Evolutionary conservation across 1,140 invertebrate genomes (phyloP).

Genomic region (Subanguina moxae): DNA sequence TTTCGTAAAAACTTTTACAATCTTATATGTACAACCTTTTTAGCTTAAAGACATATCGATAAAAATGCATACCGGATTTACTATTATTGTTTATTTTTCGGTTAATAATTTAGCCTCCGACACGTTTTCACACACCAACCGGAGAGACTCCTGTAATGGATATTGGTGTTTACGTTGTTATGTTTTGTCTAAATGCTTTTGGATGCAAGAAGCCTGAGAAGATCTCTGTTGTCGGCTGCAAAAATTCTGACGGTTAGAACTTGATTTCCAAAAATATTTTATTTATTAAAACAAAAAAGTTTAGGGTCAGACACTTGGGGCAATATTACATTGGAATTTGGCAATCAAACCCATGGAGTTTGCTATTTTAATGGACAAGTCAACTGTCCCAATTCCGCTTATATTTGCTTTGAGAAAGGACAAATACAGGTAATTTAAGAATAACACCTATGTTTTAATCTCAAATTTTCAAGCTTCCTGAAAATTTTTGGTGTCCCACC

Average conservation of each 20-base stretch:
- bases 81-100: too few relatives aligned
- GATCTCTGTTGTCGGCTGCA: slow-evolving; percentile 65
- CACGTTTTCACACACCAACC: slow-evolving; percentile 17
- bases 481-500: slow-evolving; percentile 13
- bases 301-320: slow-evolving; percentile 29
- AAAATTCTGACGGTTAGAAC: slow-evolving; percentile 4
- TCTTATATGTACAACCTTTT: too few relatives aligned
- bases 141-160: slow-evolving; percentile 78
- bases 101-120: neutral
- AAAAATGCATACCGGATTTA: too few relatives aligned
- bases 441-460: neutral
- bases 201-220: slow-evolving; percentile 67
- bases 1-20: too few relatives aligned
- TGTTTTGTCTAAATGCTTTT: slow-evolving; percentile 72
- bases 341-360: slow-evolving; percentile 65
- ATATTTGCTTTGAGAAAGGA: slow-evolving; percentile 17
- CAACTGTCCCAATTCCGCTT: neutral
- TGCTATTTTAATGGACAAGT: slow-evolving; percentile 61
- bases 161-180: slow-evolving; percentile 75
- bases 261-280: too few relatives aligned
- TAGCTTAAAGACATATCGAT: too few relatives aligned
- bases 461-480: slow-evolving; percentile 13
- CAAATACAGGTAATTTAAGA: slow-evolving; percentile 11
- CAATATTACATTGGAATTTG: slow-evolving; percentile 19
- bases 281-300: neutral